A percentile compares a stretch with the other conserved stretches of the same genome.
These are phyloP conservation scores for Nesoenas mayeri DNA, from an alignment of 2,113 vertebrate species.

Conservation along the genomic window DNA sequence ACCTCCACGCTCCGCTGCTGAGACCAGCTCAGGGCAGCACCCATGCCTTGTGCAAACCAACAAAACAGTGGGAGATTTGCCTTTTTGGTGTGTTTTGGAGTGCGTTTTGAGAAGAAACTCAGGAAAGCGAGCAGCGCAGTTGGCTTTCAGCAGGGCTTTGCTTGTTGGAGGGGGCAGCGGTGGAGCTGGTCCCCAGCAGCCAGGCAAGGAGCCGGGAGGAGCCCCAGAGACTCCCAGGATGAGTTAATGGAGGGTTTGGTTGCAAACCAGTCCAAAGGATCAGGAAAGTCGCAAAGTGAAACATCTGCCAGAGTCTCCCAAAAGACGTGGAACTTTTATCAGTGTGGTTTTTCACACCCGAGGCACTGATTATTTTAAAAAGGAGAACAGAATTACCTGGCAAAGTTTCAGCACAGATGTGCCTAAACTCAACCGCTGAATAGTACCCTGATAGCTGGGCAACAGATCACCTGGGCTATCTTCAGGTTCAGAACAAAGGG, in stretches of 20 bases:
- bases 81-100: neutral
- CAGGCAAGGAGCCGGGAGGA: neutral
- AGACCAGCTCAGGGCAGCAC: neutral
- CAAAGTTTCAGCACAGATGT: neutral
- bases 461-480: neutral
- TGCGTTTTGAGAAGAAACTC: neutral
- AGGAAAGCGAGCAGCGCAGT: neutral
- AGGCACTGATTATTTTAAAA: neutral
- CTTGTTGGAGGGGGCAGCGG: neutral
- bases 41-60: neutral
- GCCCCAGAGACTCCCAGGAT: neutral
- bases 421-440: neutral
- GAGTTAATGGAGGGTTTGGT: neutral
- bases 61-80: neutral
- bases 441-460: neutral
- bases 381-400: neutral
- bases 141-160: neutral
- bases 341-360: neutral
- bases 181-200: neutral
- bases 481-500: conserved; percentile 23
- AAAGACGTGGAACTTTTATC: neutral
- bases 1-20: neutral
- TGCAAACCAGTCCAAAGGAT: neutral
- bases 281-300: neutral
- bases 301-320: neutral